Evolutionary conservation across 2,113 vertebrate species (phyloP).

Genomic region (Ammodytes marinus): DNA sequence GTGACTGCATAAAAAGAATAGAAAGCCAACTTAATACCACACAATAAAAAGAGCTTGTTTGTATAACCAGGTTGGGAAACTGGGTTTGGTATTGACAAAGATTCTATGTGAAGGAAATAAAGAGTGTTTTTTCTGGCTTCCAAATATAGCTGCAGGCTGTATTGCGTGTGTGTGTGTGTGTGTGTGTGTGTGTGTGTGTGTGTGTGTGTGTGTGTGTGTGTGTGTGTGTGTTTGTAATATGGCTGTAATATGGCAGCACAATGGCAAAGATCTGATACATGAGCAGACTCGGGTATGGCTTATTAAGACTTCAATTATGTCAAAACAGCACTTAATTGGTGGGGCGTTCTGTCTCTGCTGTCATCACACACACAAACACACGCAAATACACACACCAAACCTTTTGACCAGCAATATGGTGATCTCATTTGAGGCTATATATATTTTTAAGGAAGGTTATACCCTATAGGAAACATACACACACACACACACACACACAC

Average conservation of each 20-base stretch:
- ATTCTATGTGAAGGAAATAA: conserved; percentile 50
- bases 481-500: neutral
- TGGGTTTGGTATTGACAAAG: conserved; percentile 41
- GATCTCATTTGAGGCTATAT: conserved; percentile 53
- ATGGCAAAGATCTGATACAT: conserved; percentile 67
- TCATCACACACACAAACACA: conserved; percentile 36
- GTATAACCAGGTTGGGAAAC: conserved; percentile 38
- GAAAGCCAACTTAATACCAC: neutral
- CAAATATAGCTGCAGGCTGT: conserved; percentile 56
- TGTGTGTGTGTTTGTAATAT: conserved; percentile 52
- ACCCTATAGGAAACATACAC: neutral
- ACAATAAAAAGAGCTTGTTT: conserved; percentile 36
- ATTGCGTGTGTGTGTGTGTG: conserved; percentile 25
- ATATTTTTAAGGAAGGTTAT: conserved; percentile 22
- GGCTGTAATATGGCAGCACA: conserved; percentile 66
- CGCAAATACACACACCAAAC: conserved; percentile 15
- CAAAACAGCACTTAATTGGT: conserved; percentile 52
- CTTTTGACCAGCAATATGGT: conserved; percentile 20
- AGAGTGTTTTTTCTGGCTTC: conserved; percentile 36
- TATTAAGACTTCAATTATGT: conserved; percentile 67
- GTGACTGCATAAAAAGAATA: neutral
- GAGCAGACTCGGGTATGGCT: conserved; percentile 50
- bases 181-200: conserved; percentile 23
- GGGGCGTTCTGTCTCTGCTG: conserved; percentile 50
- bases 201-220: conserved; percentile 18